phyloP scores from a whole-genome alignment of 2,113 vertebrate genomes.

The Thymallus thymallus region DNA sequence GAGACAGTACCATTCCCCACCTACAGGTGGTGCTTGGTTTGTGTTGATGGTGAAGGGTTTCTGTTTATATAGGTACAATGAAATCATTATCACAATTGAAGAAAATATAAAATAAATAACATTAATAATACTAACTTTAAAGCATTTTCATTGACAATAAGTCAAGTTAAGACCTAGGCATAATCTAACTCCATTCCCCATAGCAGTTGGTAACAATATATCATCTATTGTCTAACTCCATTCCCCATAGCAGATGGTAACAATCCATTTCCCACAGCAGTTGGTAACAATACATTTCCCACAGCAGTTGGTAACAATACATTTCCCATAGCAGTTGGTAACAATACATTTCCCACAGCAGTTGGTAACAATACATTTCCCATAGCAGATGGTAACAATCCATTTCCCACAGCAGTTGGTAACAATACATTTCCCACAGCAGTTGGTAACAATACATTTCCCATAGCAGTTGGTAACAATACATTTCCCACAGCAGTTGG shows the following conservation, averaged over 20 bases:
- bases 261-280: too few relatives aligned
- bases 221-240: conserved; percentile 43
- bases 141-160: conserved; percentile 56
- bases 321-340: conserved; percentile 53
- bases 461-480: conserved; percentile 49
- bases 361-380: conserved; percentile 51
- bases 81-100: conserved; percentile 66
- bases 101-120: conserved; percentile 79
- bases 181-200: conserved; percentile 50
- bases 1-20: too few relatives aligned
- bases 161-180: conserved; percentile 50
- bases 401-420: conserved; percentile 53
- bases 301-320: conserved; percentile 47
- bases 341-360: conserved; percentile 51
- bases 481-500: too few relatives aligned
- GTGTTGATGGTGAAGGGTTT: conserved; percentile 40
- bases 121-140: conserved; percentile 71
- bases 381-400: conserved; percentile 47
- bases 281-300: too few relatives aligned
- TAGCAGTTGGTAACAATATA: conserved; percentile 46
- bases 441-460: conserved; percentile 49
- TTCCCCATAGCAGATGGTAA: conserved; percentile 53
- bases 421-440: conserved; percentile 52
- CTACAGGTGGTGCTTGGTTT: conserved; percentile 17
- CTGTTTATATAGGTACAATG: conserved; percentile 69